Evolutionary conservation across 2,888 invertebrate genomes (phyloP), one percentile per base, ranked within the genome.

Genomic region (Cataglyphis albicans): DNA sequence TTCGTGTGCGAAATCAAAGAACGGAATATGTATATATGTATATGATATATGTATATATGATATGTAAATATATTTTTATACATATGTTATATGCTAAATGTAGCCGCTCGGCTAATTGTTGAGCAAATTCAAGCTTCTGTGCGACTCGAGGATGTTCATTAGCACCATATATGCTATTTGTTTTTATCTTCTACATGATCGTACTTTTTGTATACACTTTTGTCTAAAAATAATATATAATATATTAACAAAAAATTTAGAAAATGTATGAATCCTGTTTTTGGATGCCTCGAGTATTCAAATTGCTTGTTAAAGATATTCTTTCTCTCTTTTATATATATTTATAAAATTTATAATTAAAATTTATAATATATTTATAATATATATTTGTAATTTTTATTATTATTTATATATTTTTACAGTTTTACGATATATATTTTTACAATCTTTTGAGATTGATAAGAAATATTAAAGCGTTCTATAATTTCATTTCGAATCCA

Each of bases 81-180:
- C 63, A 59, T 76, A 76, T 73, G 76, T 76, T 70, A 83, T 65
- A 67, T 65, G 85, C 81, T 70, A 82, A 83, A 87, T 81, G 83
- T 48, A 76, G 48, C 83, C 75, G 25, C 67, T 80, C 73, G 68
- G 87, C 91, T 92, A 92, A 92, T 92, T 92, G 89, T 91, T 92
- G 85, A 86, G 89, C 84, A 92, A 92, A 92, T 90, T 82, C 29
- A 68, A 72, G 61, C 63, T 64, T 52, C 75, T 63, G 44, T 41
- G 0, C 38, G 72, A 85, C 84, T 21, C 82, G 84, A 73, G 68
- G 72, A 70, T 74, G 78, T 88, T 88, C 87, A 81, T 88, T 88
- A 88, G 81, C 88, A 84, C 82, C 35, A 25, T 44, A 63, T 44
- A n/a, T 44, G 44, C 57, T 55, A 29, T 29, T 29, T 32, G 12